Evolutionary conservation across 35 echinoderm and acorn worm genomes (phyloP), one percentile per base, ranked within the genome.

Genomic region (Holothuria glaberrima): DNA sequence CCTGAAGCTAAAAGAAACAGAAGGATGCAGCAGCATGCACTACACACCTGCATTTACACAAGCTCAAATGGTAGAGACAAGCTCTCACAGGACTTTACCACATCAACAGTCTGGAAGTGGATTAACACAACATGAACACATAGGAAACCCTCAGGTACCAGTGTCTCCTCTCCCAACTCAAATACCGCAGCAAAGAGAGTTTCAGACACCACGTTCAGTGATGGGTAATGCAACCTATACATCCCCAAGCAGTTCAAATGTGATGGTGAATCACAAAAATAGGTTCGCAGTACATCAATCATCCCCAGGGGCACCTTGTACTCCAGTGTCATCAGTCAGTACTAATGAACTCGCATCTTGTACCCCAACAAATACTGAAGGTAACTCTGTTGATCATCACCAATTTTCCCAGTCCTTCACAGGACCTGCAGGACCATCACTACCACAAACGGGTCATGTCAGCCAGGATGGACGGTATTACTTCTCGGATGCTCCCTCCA

Each of bases 391-490:
- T 78, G 20, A 0, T 22, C 74, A 78, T 48, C 74, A 78, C 6
- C 74, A 78, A 22, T 78, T 48, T 21, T 48, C 74, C 21, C 74
- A 50, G 35, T 21, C 44, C 0, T 6, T 35, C 4, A 45, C 41
- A 19, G n/a, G 21, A 0, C n/a, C 38, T 24, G 69, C 7, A 31
- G 74, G 44, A 21, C 50, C 21, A 41, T 12, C 36, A 9, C 7
- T 48, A 29, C 74, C 74, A 41, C 74, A 78, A 48, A 48, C 50
- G 9, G 74, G 74, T 28, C 74, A 78, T 24, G 74, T 54, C 9
- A 88, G 86, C 70, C 86, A 88, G 69, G 86, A 88, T 56, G 86
- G 86, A 10, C 88, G 21, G 19, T 48, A 50, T 48, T 78, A 78
- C 74, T 78, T 78, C 38, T 78, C 74, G n/a, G 74, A 78, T 48